Conservation (phyloP, 1,140 invertebrate genomes). For the Zelostemma sp. region DNA sequence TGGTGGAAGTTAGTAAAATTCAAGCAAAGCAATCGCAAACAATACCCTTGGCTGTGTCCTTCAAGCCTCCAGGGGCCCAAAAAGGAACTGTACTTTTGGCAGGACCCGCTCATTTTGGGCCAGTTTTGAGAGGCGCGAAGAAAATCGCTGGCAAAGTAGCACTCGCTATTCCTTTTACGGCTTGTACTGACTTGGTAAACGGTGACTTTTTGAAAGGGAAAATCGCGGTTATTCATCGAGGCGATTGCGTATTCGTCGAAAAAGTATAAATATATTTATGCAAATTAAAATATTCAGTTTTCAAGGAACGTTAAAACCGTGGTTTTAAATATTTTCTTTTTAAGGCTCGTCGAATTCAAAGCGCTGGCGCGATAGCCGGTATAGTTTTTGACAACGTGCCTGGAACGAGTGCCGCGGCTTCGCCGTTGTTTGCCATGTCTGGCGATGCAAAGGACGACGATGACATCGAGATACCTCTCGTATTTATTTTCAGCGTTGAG, state of each 20-base stretch:
- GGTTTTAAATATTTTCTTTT: slow-evolving; percentile 25
- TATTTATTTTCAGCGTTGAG: slow-evolving; percentile 91
- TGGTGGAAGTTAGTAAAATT: slow-evolving; percentile 89
- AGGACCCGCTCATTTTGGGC: slow-evolving; percentile 94
- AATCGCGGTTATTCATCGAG: slow-evolving; percentile 88
- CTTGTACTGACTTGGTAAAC: slow-evolving; percentile 79
- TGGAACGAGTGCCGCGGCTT: slow-evolving; percentile 78
- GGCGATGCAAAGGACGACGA: slow-evolving; percentile 84
- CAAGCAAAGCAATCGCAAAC: slow-evolving; percentile 76
- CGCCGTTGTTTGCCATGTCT: slow-evolving; percentile 95
- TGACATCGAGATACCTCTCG: slow-evolving; percentile 90
- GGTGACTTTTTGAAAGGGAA: slow-evolving; percentile 75
- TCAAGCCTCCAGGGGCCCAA: slow-evolving; percentile 58
- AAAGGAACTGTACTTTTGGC: slow-evolving; percentile 74
- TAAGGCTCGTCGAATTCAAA: slow-evolving; percentile 84
- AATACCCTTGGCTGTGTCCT: slow-evolving; percentile 73
- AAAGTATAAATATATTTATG: slow-evolving; percentile 77
- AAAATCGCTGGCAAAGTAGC: slow-evolving; percentile 75
- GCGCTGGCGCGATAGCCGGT: slow-evolving; percentile 84
- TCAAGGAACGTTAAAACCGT: too few species aligned
- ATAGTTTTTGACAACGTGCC: slow-evolving; percentile 91
- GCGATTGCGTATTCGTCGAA: slow-evolving; percentile 96
- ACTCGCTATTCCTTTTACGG: slow-evolving; percentile 77
- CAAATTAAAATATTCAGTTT: too few species aligned
- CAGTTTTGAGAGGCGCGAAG: slow-evolving; percentile 75